Evolutionary conservation across 1,140 invertebrate genomes (phyloP), one percentile per base, ranked within the genome.

Genomic region (Tetramorium alpestre): DNA sequence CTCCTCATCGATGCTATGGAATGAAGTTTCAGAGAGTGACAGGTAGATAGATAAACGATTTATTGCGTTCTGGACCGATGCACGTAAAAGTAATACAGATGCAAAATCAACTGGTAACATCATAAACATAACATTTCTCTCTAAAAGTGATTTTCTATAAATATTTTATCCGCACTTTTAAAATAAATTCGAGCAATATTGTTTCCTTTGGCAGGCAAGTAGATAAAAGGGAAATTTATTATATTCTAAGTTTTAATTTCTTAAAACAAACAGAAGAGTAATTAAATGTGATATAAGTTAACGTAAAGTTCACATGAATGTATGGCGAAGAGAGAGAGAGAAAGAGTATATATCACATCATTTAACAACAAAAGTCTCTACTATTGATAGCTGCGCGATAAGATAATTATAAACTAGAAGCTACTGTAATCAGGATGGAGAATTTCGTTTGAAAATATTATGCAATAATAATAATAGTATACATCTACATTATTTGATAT

Each of bases 11-110:
- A 82, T 47, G 69, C 8, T 84, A 38, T 62, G 69, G 80, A 28
- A 75, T 75, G 44, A 73, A 84, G 80, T 73, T 73, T 75, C 22
- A 47, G 54, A 84, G 7, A 33, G 7, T 84, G 80, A 75, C 54
- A 62, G 80, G 25, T 84, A 25, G 77, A 77, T 77, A 49, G 56
- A n/a, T 54, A 70, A 70, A 56, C 60, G 65, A 84, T 84, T 60
- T 75, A 84, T 75, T 75, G 49, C 69, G 54, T 73, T 75, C 25
- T 60, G n/a, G 11, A 33, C 18, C 25, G 65, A 62, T 73, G 47
- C n/a, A 56, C 69, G n/a, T 60, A 18, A 47, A 33, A 75, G n/a
- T 69, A 33, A 75, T 54, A 11, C 44, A 84, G 41, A 47, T 49
- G 65, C 38, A 82, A 73, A 82, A 82, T 82, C 58, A 60, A 82